Base-by-base conservation (phyloP, 2,888 invertebrate genomes). In the Netelia inedita region DNA sequence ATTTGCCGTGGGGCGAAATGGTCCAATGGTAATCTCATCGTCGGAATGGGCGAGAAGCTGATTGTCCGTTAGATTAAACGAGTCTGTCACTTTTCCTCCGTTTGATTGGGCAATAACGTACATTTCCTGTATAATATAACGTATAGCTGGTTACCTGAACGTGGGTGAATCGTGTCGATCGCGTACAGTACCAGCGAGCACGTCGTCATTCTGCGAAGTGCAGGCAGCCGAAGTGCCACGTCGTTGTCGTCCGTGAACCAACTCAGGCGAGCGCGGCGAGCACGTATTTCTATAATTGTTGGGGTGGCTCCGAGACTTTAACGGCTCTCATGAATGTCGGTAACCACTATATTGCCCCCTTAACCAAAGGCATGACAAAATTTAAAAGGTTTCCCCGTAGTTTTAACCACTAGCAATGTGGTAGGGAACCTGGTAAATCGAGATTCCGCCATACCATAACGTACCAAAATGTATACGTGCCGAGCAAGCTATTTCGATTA, bases 281-380 rank as follows among this genome's bases (percentile, higher is more conserved):
- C 92, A 92, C 92, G 92, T 92, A 91, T 89, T 89, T 90, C 88
- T 88, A 87, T 91, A 92, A 92, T 91, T 91, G 89, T 92, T 87
- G 88, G 89, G 89, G 90, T 87, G 83, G 89, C 85, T 85, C 85
- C 79, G 82, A 87, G 90, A 89, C 89, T 88, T 88, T 89, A 89
- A 90, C 88, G 89, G 87, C 86, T 86, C 83, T 89, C 85, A 82
- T 88, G 89, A 89, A 87, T 87, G 89, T 86, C 89, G 87, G 71
- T n/a, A 72, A 41, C 57, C 41, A 43, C 65, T 59, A 19, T 57
- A 74, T 53, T 63, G 69, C 46, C 53, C 41, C 43, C 63, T 14
- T 10, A 21, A 19, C n/a, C 43, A 9, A 46, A 28, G 72, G n/a
- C 35, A 35, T 16, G 19, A 50, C 21, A 46, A 69, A 79, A 83